Evolutionary conservation across 23 tunicate genomes (phyloP).

Genomic region (Trididemnum clinides): DNA sequence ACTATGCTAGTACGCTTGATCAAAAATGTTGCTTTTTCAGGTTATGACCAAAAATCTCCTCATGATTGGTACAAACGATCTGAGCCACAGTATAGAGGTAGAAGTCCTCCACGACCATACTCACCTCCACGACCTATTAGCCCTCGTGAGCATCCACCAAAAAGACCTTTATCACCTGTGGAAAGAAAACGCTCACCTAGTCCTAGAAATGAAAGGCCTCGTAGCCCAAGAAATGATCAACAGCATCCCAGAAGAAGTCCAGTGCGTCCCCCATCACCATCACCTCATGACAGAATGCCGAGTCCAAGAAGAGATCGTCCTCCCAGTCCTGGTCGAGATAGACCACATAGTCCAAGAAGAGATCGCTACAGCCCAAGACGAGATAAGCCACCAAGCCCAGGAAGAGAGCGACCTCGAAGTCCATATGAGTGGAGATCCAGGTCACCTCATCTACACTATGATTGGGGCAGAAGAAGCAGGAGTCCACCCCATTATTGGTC

Average conservation of each 20-base stretch:
- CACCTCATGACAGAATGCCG: neutral
- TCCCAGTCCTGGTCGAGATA: neutral
- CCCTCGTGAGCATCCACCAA: neutral
- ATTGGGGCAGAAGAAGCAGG: conserved; percentile 50
- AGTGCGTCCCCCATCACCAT: neutral
- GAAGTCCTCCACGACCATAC: conserved; percentile 13
- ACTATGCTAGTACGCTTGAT: too few relatives aligned
- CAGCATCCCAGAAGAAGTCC: conserved; percentile 1
- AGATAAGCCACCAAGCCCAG: conserved; percentile 74
- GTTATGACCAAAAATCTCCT: conserved; percentile 24
- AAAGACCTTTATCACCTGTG: neutral
- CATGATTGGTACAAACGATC: conserved; percentile 3
- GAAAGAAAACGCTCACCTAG: neutral
- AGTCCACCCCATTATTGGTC: conserved; percentile 71
- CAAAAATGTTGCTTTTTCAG: too few relatives aligned
- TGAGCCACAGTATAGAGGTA: neutral
- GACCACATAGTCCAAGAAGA: conserved; percentile 36
- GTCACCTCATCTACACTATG: conserved; percentile 54
- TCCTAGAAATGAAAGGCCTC: neutral
- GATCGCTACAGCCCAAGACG: conserved; percentile 59
- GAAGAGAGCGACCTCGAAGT: conserved; percentile 35
- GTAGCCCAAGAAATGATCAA: conserved; percentile 12
- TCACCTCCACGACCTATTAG: neutral
- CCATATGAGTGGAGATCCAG: conserved; percentile 50
- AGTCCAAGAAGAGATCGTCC: conserved; percentile 1